Evolutionary conservation across 2,113 vertebrate genomes (phyloP), one percentile per base, ranked within the genome.

Genomic region (Chascanopsetta lugubris): DNA sequence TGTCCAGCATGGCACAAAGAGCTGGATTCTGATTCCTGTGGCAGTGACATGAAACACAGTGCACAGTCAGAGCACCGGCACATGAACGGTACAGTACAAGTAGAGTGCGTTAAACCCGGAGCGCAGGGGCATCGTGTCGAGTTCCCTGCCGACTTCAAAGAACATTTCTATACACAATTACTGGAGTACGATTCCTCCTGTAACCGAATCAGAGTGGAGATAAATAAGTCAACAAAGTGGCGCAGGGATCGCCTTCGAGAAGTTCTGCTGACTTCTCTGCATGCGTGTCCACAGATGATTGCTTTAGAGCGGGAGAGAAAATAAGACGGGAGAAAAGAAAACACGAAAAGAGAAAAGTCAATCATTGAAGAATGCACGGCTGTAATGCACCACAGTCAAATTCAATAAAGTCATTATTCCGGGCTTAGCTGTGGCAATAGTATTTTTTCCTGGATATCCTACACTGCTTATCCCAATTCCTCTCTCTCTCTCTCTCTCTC

Each of bases 351-450:
- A 80, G 75, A 87, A 71, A 87, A 91, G 80, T 88, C 85, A 87
- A 85, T 90, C 85, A 84, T 77, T 82, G 58, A 87, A 90, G 79
- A 90, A 90, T 87, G 85, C 70, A 83, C 57, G 75, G 80, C 59
- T 66, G 68, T 87, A 84, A 91, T 83, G 73, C 83, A 78, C 72
- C 84, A 72, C 83, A 90, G 84, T 87, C 85, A 85, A 90, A 88
- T 85, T 90, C 86, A 88, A 90, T 90, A 87, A 92, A 87, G 86
- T 83, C 79, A 75, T 83, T 89, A 86, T 84, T 89, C 76, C 71
- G 54, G 75, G 82, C 83, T 86, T 84, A 82, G 75, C 64, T 61
- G 82, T 59, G 68, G 79, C 77, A 72, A 60, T 62, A 75, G 71
- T 79, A 62, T 86, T 84, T 84, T n/a, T 84, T 82, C 76, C 71